Conservation (phyloP, 2,888 invertebrate species). For the Sthenelais limicola region DNA sequence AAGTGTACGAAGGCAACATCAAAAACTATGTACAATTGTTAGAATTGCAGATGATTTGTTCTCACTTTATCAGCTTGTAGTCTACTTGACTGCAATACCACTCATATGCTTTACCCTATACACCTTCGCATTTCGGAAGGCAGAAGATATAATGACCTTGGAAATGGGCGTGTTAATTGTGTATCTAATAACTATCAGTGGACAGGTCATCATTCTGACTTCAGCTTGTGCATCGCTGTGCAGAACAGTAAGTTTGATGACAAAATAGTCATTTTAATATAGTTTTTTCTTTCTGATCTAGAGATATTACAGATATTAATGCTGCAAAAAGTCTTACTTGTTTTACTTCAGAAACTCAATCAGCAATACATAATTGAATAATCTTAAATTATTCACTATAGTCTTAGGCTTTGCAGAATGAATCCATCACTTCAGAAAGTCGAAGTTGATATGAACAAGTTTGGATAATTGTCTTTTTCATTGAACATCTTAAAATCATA, state of each 20-base stretch:
- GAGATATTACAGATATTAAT: too few species aligned
- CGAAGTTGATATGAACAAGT: too few species aligned
- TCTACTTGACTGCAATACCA: slow-evolving; percentile 37
- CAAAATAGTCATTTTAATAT: too few species aligned
- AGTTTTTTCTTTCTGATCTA: too few species aligned
- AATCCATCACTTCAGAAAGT: too few species aligned
- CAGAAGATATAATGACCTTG: slow-evolving; percentile 12
- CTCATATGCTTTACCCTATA: slow-evolving; percentile 40
- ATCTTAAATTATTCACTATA: too few species aligned
- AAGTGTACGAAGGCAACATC: slow-evolving; percentile 24
- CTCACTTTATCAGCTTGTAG: slow-evolving; percentile 36
- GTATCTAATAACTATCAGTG: slow-evolving; percentile 19
- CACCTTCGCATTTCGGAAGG: slow-evolving; percentile 37
- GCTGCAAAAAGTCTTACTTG: too few species aligned
- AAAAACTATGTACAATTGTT: slow-evolving; percentile 22
- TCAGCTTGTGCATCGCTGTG: slow-evolving; percentile 26
- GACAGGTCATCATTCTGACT: slow-evolving; percentile 29
- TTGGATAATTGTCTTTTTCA: too few species aligned
- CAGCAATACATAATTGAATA: too few species aligned
- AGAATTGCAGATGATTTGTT: slow-evolving; percentile 27
- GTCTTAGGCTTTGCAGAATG: too few species aligned
- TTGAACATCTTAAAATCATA: too few species aligned
- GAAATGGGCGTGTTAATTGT: slow-evolving; percentile 20
- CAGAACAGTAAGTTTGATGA: slow-evolving; percentile 16
- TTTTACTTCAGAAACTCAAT: too few species aligned